Evolutionary conservation across 2,113 vertebrate genomes (phyloP).

Genomic region (Ceuthmochares aereus): DNA sequence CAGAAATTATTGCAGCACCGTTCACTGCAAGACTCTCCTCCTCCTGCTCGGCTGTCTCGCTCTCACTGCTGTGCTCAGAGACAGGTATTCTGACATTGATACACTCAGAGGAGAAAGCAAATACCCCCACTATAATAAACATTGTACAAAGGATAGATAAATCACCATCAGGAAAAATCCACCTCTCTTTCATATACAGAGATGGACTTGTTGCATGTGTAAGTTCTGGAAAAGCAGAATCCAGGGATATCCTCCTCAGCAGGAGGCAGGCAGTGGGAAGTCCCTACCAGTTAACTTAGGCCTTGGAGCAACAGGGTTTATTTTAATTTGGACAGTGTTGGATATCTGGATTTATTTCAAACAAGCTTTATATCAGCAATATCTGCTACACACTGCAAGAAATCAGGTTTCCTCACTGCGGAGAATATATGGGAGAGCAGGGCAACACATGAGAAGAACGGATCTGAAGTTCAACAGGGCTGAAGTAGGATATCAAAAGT

Average conservation of each 20-base stretch:
- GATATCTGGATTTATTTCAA: background rate
- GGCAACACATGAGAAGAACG: background rate
- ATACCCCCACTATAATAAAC: rapidly evolving
- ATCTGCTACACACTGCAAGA: background rate
- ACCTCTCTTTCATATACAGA: background rate
- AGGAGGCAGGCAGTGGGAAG: background rate
- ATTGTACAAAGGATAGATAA: background rate
- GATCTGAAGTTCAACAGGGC: background rate
- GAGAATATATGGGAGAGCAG: rapidly evolving
- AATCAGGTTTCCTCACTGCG: background rate
- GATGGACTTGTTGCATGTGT: background rate
- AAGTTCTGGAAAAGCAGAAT: background rate
- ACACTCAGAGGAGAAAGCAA: background rate
- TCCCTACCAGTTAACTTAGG: background rate
- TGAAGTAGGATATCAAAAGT: background rate
- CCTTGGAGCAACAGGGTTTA: background rate
- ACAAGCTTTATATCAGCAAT: background rate
- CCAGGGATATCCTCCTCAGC: background rate
- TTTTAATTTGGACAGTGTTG: background rate
- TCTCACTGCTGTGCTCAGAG: background rate
- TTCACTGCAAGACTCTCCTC: background rate
- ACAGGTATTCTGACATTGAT: background rate
- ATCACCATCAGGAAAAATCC: background rate
- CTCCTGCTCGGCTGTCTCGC: background rate
- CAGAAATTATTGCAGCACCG: background rate